Evolutionary conservation across 2,888 invertebrate genomes (phyloP).

Genomic region (Lysandra coridon): DNA sequence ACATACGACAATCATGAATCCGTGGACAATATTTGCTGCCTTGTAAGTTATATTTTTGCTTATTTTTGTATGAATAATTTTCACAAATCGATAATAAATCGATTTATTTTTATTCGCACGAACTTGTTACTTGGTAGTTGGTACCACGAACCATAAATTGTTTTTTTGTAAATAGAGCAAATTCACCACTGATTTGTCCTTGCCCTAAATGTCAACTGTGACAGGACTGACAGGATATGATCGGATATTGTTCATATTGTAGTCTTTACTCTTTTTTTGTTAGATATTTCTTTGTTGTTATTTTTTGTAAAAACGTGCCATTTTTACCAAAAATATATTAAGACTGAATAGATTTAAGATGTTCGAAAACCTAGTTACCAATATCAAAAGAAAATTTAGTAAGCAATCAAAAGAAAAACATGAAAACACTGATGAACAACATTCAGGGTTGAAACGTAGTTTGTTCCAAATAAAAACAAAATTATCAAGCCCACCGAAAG

Average conservation of each 20-base stretch:
- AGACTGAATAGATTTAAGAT: constrained; percentile 76
- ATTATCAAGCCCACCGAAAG: constrained; percentile 52
- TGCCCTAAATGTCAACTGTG: constrained; percentile 74
- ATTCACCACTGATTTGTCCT: constrained; percentile 51
- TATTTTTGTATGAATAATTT: background rate
- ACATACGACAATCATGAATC: constrained; percentile 92
- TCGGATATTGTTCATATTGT: constrained; percentile 36
- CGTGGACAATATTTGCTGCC: constrained; percentile 85
- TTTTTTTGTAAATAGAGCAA: constrained; percentile 54
- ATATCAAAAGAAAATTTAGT: constrained; percentile 68
- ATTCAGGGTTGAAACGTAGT: constrained; percentile 60
- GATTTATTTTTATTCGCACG: background rate
- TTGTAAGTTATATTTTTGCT: constrained; percentile 72
- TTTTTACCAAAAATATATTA: constrained; percentile 50
- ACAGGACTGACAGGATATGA: constrained; percentile 56
- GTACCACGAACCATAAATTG: constrained; percentile 44
- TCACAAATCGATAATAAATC: background rate
- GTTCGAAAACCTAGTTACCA: constrained; percentile 70
- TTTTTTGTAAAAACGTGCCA: constrained; percentile 47
- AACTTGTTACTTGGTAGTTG: no score
- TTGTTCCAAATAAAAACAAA: constrained; percentile 64
- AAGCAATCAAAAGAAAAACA: constrained; percentile 58
- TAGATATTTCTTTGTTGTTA: constrained; percentile 48
- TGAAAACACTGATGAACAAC: constrained; percentile 53
- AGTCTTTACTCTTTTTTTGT: constrained; percentile 49